Conservation (phyloP, 2,797 vertebrate species). For the Pipistrellus pipistrellus region DNA sequence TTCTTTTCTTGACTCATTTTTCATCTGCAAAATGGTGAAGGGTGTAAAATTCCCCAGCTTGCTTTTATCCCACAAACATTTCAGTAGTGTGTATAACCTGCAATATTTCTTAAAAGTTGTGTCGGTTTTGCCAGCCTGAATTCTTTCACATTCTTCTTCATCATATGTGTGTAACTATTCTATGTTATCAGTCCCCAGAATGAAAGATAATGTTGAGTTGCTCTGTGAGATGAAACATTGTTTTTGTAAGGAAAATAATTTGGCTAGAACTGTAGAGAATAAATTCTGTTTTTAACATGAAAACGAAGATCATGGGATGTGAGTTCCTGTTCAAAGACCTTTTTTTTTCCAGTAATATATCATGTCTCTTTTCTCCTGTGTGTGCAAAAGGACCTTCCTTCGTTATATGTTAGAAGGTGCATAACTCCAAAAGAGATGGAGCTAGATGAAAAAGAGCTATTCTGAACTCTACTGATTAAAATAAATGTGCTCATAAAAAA, state of each 20-base stretch:
- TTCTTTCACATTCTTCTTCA: slow-evolving; percentile 49
- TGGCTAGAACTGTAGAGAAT: slow-evolving; percentile 81
- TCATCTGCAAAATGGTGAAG: neutral
- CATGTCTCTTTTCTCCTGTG: slow-evolving; percentile 79
- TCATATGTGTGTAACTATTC: slow-evolving; percentile 48
- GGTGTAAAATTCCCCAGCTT: neutral
- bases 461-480: slow-evolving; percentile 89
- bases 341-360: slow-evolving; percentile 81
- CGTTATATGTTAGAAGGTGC: slow-evolving; percentile 81
- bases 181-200: slow-evolving; percentile 57
- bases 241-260: slow-evolving; percentile 85
- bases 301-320: slow-evolving; percentile 81
- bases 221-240: slow-evolving; percentile 78
- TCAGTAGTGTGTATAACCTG: neutral
- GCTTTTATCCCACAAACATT: neutral
- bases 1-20: neutral
- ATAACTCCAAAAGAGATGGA: slow-evolving; percentile 85
- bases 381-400: slow-evolving; percentile 83
- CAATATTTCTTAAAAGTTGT: slow-evolving; percentile 42
- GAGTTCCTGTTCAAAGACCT: slow-evolving; percentile 82
- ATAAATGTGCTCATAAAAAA: slow-evolving; percentile 88
- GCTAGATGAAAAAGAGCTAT: slow-evolving; percentile 85
- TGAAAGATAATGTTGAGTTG: slow-evolving; percentile 79
- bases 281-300: slow-evolving; percentile 83
- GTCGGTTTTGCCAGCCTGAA: neutral